Evolutionary conservation across 2,113 vertebrate genomes (phyloP), one percentile per base, ranked within the genome.

Genomic region (Saimiri boliviensis): DNA sequence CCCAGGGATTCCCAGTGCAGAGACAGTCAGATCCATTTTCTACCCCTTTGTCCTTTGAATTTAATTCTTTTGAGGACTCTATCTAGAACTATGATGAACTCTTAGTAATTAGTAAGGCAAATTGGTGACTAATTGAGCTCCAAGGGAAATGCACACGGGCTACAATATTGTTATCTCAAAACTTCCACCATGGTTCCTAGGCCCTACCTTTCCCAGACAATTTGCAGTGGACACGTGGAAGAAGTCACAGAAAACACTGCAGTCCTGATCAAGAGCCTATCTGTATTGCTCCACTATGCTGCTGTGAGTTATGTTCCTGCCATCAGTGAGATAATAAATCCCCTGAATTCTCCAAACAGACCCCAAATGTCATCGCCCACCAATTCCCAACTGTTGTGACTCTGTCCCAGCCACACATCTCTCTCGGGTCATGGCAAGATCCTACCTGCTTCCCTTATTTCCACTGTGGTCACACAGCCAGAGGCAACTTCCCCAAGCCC

Each of bases 51-150:
- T 13, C 30, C 40, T 86, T 63, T 60, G 37, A 68, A 79, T 85
- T 86, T 30, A 54, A 71, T 85, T 83, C 66, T 95, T 70, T 25
- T 32, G 74, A 80, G 77, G 91, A 90, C 32, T 32, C 73, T 35
- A 12, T 17, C 63, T 56, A 63, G 88, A 96, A 20, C 86, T 63
- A 80, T 7, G 10, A 88, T 86, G n/a, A 60, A 40, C 32, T 19
- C 68, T 23, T 60, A 45, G 52, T 70, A 80, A 88, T 54, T 13
- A 82, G 70, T 74, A 70, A 92, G 52, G 49, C 12, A 86, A 70
- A 47, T 0, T n/a, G 30, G 49, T 54, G 81, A 74, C 42, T 58
- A 21, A 32, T 40, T 6, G 23, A 81, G 12, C 40, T 66, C 49
- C n/a, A 37, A 9, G 30, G 45, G 77, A 76, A 82, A 47, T 37